These are phyloP conservation scores for Zootoca vivipara DNA, from an alignment of 2,113 vertebrate genomes.

Conservation along the genomic window DNA sequence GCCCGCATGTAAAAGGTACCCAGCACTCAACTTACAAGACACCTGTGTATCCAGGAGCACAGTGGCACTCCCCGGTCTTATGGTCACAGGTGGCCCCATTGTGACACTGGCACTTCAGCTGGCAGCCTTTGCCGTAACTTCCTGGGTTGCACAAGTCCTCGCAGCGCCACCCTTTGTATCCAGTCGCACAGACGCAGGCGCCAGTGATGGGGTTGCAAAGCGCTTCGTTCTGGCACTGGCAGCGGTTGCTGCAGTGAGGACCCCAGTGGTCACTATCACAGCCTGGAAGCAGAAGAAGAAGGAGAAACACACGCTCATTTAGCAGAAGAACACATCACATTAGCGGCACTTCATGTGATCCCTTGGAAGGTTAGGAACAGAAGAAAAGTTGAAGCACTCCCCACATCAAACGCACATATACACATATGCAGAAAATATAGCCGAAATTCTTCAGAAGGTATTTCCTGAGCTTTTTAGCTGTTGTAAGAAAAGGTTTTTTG, in stretches of 20 bases:
- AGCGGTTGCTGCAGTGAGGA: constrained; percentile 97
- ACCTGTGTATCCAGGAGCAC: constrained; percentile 91
- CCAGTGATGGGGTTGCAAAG: constrained; percentile 99
- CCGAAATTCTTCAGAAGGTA: too few species aligned
- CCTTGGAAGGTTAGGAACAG: rapidly evolving
- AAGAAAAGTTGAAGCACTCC: background rate
- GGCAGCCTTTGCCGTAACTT: constrained; percentile 93
- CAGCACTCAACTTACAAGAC: constrained; percentile 86
- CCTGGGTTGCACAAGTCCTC: constrained; percentile 90
- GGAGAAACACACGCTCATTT: background rate
- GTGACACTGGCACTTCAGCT: constrained; percentile 91
- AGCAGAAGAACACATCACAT: background rate
- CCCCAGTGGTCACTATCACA: constrained; percentile 98
- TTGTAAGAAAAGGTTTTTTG: too few species aligned
- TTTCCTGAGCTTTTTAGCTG: too few species aligned
- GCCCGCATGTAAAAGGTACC: background rate
- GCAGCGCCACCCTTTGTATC: constrained; percentile 96
- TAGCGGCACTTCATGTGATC: rapidly evolving
- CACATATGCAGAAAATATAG: background rate
- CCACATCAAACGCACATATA: background rate
- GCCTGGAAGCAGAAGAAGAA: constrained; percentile 73
- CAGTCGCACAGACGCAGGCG: constrained; percentile 93
- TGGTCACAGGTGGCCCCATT: constrained; percentile 94
- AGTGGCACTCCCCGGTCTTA: constrained; percentile 94
- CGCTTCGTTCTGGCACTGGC: constrained; percentile 95